These are phyloP conservation scores for Heliconius ismenius DNA, from an alignment of 2,888 invertebrate genomes.

Conservation along the genomic window DNA sequence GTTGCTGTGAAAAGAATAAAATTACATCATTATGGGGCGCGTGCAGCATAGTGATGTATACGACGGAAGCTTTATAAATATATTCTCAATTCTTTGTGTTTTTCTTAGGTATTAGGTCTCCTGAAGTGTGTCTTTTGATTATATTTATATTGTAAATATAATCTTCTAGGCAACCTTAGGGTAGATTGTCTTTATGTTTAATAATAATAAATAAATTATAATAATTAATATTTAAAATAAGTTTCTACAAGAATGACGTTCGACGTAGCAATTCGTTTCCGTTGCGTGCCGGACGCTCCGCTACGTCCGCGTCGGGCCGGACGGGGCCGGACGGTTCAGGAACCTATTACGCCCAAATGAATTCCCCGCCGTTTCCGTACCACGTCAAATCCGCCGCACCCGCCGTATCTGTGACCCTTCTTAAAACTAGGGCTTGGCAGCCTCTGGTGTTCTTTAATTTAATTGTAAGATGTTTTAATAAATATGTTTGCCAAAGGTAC, in stretches of 20 bases:
- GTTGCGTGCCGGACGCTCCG: conserved; percentile 66
- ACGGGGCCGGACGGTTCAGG: conserved; percentile 75
- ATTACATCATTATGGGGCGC: background rate
- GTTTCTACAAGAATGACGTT: conserved; percentile 31
- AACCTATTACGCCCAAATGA: conserved; percentile 82
- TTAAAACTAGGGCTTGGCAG: conserved; percentile 14
- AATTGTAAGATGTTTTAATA: background rate
- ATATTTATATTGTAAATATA: background rate
- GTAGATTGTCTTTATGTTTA: no score
- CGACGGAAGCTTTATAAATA: background rate
- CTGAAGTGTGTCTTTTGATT: background rate
- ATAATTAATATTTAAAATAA: conserved; percentile 29
- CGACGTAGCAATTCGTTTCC: conserved; percentile 40
- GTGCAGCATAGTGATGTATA: background rate
- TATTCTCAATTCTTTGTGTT: background rate
- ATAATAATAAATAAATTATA: background rate
- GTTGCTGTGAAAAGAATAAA: background rate
- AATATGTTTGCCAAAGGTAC: background rate
- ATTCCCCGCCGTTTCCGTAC: conserved; percentile 78
- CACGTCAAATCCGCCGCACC: conserved; percentile 70
- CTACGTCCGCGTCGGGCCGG: conserved; percentile 65
- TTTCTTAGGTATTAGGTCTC: background rate
- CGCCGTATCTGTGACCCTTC: conserved; percentile 50
- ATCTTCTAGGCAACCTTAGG: no score
- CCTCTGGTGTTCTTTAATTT: background rate